Conservation (phyloP, 2,113 vertebrate genomes). For the Ceyx melanurus region DNA sequence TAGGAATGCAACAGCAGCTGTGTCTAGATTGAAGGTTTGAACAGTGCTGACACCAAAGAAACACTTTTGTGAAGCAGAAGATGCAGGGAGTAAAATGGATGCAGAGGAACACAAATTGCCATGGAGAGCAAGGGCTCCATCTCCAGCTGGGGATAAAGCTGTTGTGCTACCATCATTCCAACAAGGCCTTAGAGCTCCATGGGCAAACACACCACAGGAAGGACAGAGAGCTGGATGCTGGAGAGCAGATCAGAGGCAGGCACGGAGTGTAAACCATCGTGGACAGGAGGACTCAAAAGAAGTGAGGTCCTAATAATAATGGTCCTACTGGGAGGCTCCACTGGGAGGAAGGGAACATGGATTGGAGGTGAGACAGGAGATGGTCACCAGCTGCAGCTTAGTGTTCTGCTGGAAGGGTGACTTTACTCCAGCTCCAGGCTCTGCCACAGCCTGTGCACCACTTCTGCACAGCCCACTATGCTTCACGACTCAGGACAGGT, state of each 20-base stretch:
- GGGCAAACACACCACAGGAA: accelerated
- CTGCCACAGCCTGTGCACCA: accelerated
- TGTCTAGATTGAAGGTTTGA: background rate
- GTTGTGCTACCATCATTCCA: background rate
- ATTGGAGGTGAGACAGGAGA: accelerated
- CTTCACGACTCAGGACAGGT: background rate
- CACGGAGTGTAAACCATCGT: accelerated
- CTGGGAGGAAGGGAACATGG: accelerated
- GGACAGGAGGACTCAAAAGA: background rate
- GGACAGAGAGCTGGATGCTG: background rate
- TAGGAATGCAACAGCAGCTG: background rate
- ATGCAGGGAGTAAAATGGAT: background rate
- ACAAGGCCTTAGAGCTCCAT: accelerated
- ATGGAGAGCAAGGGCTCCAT: background rate
- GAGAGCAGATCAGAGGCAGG: accelerated
- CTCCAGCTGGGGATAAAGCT: background rate
- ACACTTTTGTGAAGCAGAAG: background rate
- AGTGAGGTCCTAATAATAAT: accelerated
- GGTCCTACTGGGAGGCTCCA: background rate
- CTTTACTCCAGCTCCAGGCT: background rate
- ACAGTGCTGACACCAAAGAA: background rate
- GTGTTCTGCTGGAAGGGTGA: background rate
- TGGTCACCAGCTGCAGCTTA: background rate
- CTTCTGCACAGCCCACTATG: background rate
- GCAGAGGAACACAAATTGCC: background rate